Evolutionary conservation across 2,888 invertebrate species (phyloP).

Genomic region (Pterostichus niger): DNA sequence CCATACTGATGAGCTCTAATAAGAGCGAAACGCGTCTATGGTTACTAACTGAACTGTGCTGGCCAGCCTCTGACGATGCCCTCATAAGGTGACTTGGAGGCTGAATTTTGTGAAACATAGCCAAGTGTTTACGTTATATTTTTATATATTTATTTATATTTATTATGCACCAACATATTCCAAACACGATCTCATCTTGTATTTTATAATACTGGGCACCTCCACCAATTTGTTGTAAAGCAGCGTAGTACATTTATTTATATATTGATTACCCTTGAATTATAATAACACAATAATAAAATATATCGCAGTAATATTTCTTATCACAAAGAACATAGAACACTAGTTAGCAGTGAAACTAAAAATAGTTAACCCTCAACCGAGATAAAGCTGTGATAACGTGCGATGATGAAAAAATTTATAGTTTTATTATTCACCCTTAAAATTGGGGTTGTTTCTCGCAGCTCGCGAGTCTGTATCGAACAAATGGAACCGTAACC

Average conservation of each 20-base stretch:
- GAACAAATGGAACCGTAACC: conserved; percentile 50
- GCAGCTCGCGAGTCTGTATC: conserved; percentile 23
- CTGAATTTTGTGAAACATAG: too few species aligned
- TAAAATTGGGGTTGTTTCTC: conserved; percentile 19
- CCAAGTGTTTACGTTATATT: too few species aligned
- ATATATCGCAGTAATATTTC: neutral
- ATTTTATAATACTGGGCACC: too few species aligned
- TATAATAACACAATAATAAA: neutral
- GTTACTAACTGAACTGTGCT: too few species aligned
- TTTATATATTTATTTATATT: too few species aligned
- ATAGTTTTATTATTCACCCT: conserved; percentile 57
- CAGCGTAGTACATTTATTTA: neutral
- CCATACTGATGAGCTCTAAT: too few species aligned
- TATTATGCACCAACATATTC: too few species aligned
- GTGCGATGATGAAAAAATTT: conserved; percentile 60
- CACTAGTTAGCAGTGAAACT: conserved; percentile 20
- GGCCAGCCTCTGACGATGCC: too few species aligned
- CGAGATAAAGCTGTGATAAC: conserved; percentile 39
- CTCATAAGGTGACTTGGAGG: too few species aligned
- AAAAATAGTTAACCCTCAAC: conserved; percentile 60
- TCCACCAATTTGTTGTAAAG: too few species aligned
- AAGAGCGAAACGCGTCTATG: too few species aligned
- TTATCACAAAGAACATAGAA: neutral
- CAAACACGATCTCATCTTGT: too few species aligned
- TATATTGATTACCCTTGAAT: conserved; percentile 12